These are phyloP conservation scores for Lagria hirta DNA, from an alignment of 2,888 invertebrate species.

Conservation along the genomic window DNA sequence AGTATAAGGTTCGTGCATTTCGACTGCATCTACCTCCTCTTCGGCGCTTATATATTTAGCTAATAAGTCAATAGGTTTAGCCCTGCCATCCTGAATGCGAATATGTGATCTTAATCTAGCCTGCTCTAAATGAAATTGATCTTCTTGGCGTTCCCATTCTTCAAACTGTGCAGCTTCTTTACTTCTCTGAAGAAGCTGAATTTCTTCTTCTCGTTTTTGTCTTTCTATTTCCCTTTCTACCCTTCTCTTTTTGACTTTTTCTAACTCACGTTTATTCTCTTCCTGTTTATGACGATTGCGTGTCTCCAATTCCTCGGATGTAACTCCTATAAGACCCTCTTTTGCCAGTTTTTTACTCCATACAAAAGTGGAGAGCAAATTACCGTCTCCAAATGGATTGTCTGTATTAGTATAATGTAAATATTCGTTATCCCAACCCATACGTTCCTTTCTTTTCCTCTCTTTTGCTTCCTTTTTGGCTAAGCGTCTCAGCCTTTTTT, in stretches of 20 bases:
- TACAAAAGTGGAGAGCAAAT: slow-evolving; percentile 90
- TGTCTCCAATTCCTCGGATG: slow-evolving; percentile 77
- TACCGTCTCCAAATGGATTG: slow-evolving; percentile 98
- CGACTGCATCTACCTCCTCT: slow-evolving; percentile 87
- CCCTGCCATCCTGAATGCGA: slow-evolving; percentile 93
- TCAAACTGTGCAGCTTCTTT: slow-evolving; percentile 89
- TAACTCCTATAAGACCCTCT: slow-evolving; percentile 81
- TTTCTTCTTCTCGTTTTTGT: slow-evolving; percentile 78
- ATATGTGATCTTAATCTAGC: slow-evolving; percentile 91
- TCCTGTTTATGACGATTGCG: slow-evolving; percentile 84
- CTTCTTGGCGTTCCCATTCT: slow-evolving; percentile 95
- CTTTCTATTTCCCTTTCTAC: slow-evolving; percentile 86
- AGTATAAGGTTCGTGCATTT: slow-evolving; percentile 97
- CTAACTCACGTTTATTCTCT: slow-evolving; percentile 88
- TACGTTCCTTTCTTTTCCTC: slow-evolving; percentile 79
- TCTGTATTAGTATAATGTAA: slow-evolving; percentile 96
- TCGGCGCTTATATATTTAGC: slow-evolving; percentile 95
- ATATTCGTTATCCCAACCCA: slow-evolving; percentile 98
- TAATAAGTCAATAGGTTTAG: slow-evolving; percentile 96
- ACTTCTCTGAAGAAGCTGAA: slow-evolving; percentile 80
- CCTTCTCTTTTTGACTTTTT: slow-evolving; percentile 89
- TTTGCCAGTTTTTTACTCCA: slow-evolving; percentile 96
- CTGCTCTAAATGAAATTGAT: slow-evolving; percentile 96
- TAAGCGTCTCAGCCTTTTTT: slow-evolving; percentile 78
- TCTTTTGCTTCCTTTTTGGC: slow-evolving; percentile 92